Evolutionary conservation across 2,888 invertebrate species (phyloP).

Genomic region (Plebejus argus): DNA sequence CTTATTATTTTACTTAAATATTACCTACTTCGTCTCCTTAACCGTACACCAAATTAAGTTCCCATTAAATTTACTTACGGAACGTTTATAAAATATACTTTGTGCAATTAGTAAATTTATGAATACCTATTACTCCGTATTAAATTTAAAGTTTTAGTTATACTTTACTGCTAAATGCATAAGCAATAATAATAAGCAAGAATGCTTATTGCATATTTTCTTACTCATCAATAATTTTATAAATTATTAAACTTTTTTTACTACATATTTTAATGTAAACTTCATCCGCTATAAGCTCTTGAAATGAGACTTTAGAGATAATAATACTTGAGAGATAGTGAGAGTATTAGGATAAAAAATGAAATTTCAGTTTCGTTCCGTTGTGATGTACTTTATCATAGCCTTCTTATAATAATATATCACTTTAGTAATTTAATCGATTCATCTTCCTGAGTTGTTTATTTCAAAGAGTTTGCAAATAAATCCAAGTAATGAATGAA

Average conservation of each 20-base stretch:
- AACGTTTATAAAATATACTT: neutral
- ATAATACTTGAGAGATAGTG: neutral
- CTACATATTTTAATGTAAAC: neutral
- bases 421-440: neutral
- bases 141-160: neutral
- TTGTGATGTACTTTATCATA: neutral
- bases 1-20: too few species aligned
- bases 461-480: neutral
- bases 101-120: neutral
- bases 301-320: neutral
- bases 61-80: too few species aligned
- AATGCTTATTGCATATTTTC: neutral
- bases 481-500: neutral
- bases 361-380: neutral
- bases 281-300: neutral
- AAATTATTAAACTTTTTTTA: too few species aligned
- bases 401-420: neutral
- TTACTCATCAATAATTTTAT: too few species aligned
- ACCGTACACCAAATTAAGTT: too few species aligned
- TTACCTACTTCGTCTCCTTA: too few species aligned
- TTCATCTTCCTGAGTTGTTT: neutral
- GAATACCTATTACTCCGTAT: too few species aligned
- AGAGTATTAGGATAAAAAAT: conserved; percentile 9
- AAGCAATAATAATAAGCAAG: too few species aligned
- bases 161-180: neutral